A percentile compares a stretch with the other conserved stretches of the same genome.
These are phyloP conservation scores for Alsophila aescularia DNA, from an alignment of 2,888 invertebrate species.

Conservation along the genomic window DNA sequence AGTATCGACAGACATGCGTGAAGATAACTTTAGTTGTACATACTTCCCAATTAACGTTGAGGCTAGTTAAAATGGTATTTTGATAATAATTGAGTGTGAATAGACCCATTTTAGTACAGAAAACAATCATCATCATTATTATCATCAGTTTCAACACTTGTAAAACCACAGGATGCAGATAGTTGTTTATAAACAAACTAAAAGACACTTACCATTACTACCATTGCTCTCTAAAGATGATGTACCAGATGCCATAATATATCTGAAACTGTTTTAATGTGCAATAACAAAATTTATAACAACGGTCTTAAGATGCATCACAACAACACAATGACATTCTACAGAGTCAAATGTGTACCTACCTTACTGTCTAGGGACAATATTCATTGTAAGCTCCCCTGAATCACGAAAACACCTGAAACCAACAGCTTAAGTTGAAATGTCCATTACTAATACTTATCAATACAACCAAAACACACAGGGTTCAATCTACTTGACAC, in stretches of 20 bases:
- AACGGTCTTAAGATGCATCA: background rate
- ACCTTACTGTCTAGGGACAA: slow-evolving; percentile 51
- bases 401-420: slow-evolving; percentile 37
- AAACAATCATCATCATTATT: no score
- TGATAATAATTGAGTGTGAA: no score
- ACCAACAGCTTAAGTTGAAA: slow-evolving; percentile 33
- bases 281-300: slow-evolving; percentile 6
- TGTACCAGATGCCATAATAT: slow-evolving; percentile 90
- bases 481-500: slow-evolving; percentile 74
- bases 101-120: no score
- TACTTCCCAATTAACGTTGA: no score
- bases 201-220: slow-evolving; percentile 86
- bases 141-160: no score
- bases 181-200: slow-evolving; percentile 4
- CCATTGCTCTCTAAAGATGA: slow-evolving; percentile 91
- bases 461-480: slow-evolving; percentile 42
- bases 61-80: no score
- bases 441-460: slow-evolving; percentile 20
- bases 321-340: background rate
- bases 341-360: slow-evolving; percentile 24
- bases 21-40: no score
- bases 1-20: no score
- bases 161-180: background rate
- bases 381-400: slow-evolving; percentile 52
- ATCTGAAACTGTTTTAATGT: slow-evolving; percentile 55